Evolutionary conservation across 1,140 invertebrate genomes (phyloP).

Genomic region (Leguminivora glycinivorella): DNA sequence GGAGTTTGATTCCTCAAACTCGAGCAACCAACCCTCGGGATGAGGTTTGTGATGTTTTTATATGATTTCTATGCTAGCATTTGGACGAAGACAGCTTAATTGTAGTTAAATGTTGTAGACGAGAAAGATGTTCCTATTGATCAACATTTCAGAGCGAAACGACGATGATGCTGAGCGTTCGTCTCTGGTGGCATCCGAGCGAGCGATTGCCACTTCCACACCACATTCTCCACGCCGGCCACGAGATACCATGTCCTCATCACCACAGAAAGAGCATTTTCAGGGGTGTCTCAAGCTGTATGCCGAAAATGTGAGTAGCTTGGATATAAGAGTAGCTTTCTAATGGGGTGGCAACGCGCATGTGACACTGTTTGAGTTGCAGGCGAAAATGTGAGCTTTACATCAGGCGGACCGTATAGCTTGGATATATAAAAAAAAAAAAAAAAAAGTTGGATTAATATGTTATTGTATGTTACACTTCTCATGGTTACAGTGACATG

Average conservation of each 20-base stretch:
- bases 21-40: slow-evolving; percentile 44
- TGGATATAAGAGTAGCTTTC: not conserved
- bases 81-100: not conserved
- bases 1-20: slow-evolving; percentile 62
- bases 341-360: too few relatives aligned
- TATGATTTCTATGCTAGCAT: not conserved
- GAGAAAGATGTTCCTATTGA: not conserved
- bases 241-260: slow-evolving; percentile 62
- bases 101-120: not conserved
- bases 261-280: slow-evolving; percentile 83
- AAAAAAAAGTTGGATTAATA: too few relatives aligned
- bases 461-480: too few relatives aligned
- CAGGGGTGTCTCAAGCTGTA: slow-evolving; percentile 84
- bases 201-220: slow-evolving; percentile 63
- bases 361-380: too few relatives aligned
- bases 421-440: too few relatives aligned
- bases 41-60: slow-evolving; percentile 47
- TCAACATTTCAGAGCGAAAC: slow-evolving; percentile 59
- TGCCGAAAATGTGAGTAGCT: slow-evolving; percentile 81
- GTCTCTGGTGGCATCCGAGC: slow-evolving; percentile 70
- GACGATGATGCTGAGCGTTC: slow-evolving; percentile 79
- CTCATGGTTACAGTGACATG: too few relatives aligned
- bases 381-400: too few relatives aligned
- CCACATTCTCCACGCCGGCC: slow-evolving; percentile 52
- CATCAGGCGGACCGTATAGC: too few relatives aligned